Evolutionary conservation across 2,113 vertebrate species (phyloP), one percentile per base, ranked within the genome.

Genomic region (Barnardius zonarius): DNA sequence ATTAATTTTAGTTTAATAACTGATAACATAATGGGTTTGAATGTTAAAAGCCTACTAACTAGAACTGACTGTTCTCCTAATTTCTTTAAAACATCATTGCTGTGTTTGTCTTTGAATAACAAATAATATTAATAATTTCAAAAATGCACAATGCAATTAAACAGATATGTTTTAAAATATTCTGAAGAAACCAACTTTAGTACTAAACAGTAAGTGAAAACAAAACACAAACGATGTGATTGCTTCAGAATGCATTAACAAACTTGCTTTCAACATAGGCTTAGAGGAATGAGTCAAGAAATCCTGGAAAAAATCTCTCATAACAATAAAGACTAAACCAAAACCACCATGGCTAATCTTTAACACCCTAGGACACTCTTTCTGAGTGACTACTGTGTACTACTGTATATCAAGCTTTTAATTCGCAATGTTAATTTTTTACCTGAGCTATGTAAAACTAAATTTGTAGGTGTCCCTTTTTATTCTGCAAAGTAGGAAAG

Each of bases 241-340:
- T 94, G 61, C 92, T 93, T 88, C 68, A 93, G 93, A 97, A 96
- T 88, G 82, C 68, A 93, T 86, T 94, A 83, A 92, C 88, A 95
- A 96, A 95, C 51, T 92, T 83, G 61, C 83, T 97, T 96, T 94
- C 90, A 96, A 86, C 76, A 81, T 48, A 78, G 27, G 30, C 85
- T 96, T 93, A 96, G 76, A 46, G 19, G 33, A 95, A 88, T 95
- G 93, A 96, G 55, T 96, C 93, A 96, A 93, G 35, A 95, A 92
- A 93, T 93, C 83, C 85, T 93, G 94, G 88, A 89, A 95, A 94
- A 92, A 75, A 55, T 52, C 85, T 81, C 72, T 86, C 88, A 80
- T 68, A 61, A 83, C 66, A 83, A 70, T 83, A 78, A 91, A 74
- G 55, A 44, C 85, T 88, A 93, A 95, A 88, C 43, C 61, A 93